Evolutionary conservation across 2,797 vertebrate genomes (phyloP).

Genomic region (Typhlichthys eigenmanni): DNA sequence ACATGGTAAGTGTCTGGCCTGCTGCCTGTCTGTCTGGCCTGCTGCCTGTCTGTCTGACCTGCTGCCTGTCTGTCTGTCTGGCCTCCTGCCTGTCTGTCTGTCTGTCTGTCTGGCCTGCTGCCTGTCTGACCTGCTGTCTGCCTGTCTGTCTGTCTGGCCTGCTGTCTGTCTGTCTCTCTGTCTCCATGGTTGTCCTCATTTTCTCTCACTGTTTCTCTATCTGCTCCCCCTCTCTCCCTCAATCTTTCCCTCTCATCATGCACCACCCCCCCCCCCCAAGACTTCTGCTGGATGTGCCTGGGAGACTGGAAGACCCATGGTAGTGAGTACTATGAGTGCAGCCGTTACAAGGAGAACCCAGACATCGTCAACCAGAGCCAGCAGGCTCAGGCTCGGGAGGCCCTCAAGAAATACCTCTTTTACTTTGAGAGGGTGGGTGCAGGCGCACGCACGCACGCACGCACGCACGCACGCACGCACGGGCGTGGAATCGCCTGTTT

Average conservation of each 20-base stretch:
- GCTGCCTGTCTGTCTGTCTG: conserved; percentile 9
- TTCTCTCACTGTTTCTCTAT: conserved; percentile 1
- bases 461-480: neutral
- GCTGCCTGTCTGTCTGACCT: conserved; percentile 30
- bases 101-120: no score
- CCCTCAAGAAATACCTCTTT: conserved; percentile 99
- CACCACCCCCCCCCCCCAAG: conserved; percentile 68
- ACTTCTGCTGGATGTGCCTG: conserved; percentile 99
- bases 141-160: neutral
- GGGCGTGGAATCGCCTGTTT: neutral
- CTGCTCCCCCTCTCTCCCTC: conserved; percentile 5
- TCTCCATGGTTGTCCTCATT: no score
- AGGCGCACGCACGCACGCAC: neutral
- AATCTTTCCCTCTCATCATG: no score
- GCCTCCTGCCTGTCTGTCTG: no score
- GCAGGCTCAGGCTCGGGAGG: conserved; percentile 98
- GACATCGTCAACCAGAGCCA: conserved; percentile 99
- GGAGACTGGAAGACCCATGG: conserved; percentile 99
- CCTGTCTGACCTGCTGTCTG: no score
- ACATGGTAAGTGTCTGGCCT: conserved; percentile 84
- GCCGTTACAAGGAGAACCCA: conserved; percentile 99
- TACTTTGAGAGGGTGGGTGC: conserved; percentile 97
- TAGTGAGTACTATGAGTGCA: conserved; percentile 99
- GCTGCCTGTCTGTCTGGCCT: neutral
- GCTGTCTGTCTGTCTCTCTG: neutral